Percentiles rank a stretch among this genome's conserved stretches.
phyloP scores from a whole-genome alignment of 2,888 invertebrate species.

The Eupithecia insigniata region DNA sequence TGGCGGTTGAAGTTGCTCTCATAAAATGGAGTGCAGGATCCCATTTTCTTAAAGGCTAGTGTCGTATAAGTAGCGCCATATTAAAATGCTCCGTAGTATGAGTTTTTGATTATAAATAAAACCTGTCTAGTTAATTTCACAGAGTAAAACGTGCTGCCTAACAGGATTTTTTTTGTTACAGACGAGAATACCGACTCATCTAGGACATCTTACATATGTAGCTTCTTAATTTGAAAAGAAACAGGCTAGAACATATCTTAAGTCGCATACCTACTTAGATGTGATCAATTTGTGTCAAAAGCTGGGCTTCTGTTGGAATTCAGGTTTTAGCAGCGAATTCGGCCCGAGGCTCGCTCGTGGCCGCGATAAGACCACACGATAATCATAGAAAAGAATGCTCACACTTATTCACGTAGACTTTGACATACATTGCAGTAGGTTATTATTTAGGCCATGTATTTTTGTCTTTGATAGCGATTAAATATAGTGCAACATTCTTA shows the following conservation, averaged over 20 bases:
- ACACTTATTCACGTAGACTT: slow-evolving; percentile 28
- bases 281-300: slow-evolving; percentile 39
- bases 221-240: slow-evolving; percentile 2
- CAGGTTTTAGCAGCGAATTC: slow-evolving; percentile 42
- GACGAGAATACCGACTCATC: background rate
- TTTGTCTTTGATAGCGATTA: background rate
- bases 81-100: slow-evolving; percentile 6
- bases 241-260: slow-evolving; percentile 4
- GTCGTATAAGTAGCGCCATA: background rate
- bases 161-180: background rate
- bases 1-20: slow-evolving; percentile 36
- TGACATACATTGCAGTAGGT: slow-evolving; percentile 17
- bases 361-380: slow-evolving; percentile 43
- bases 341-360: slow-evolving; percentile 48
- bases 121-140: slow-evolving; percentile 3
- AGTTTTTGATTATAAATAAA: slow-evolving; percentile 1
- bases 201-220: background rate
- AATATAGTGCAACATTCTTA: background rate
- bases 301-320: slow-evolving; percentile 38
- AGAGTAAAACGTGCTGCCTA: background rate
- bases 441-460: background rate
- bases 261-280: slow-evolving; percentile 31
- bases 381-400: slow-evolving; percentile 45
- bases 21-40: slow-evolving; percentile 24
- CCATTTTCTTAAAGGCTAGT: background rate